phyloP scores from a whole-genome alignment of 2,888 invertebrate genomes.

The Ormyrus rosae region DNA sequence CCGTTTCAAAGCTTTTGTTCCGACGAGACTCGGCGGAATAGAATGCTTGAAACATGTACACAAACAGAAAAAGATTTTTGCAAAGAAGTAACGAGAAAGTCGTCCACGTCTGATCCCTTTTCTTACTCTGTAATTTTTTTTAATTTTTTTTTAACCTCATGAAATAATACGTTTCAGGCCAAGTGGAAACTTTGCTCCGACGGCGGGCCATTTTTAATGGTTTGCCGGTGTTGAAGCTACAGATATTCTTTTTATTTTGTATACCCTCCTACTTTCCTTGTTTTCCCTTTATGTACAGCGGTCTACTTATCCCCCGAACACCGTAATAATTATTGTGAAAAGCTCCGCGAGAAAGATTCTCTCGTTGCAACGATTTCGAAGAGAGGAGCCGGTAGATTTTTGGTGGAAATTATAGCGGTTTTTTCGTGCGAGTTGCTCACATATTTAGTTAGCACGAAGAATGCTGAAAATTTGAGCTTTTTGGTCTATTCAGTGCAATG shows the following conservation, averaged over 20 bases:
- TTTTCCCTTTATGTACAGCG: conserved; percentile 20
- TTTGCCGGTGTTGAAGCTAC: conserved; percentile 49
- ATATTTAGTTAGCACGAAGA: no score
- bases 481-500: no score
- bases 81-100: conserved; percentile 14
- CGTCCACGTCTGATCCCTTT: conserved; percentile 36
- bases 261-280: background rate
- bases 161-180: conserved; percentile 61
- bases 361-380: no score
- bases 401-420: no score
- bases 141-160: conserved; percentile 30
- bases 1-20: no score
- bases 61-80: background rate
- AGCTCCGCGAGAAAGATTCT: background rate
- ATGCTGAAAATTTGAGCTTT: no score
- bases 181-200: conserved; percentile 63
- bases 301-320: background rate
- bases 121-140: conserved; percentile 10
- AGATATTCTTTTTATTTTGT: conserved; percentile 26
- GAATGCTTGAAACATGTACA: no score
- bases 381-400: no score
- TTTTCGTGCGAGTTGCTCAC: no score
- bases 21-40: no score
- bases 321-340: conserved; percentile 26
- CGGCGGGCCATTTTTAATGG: conserved; percentile 38